A percentile compares a stretch with the other conserved stretches of the same genome.
Conservation (phyloP, 1,140 invertebrate species). For the Bombus sibiricus region DNA sequence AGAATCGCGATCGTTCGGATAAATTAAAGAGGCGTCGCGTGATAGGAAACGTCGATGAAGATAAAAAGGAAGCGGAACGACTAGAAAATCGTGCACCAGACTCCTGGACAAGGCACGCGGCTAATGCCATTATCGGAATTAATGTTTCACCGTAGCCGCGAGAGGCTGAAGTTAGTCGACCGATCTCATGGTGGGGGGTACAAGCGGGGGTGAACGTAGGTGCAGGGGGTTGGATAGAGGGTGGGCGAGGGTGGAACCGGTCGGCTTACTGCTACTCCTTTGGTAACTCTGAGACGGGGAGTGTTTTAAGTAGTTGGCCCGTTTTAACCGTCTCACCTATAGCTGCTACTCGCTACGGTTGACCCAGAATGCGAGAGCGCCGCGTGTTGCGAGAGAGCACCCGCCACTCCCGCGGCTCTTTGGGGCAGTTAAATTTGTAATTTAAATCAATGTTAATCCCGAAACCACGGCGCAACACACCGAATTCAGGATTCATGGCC, state of each 20-base stretch:
- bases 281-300: not conserved
- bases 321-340: constrained; percentile 58
- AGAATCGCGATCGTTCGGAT: not conserved
- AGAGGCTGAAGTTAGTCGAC: constrained; percentile 50
- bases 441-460: constrained; percentile 74
- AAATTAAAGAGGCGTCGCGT: constrained; percentile 6
- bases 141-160: constrained; percentile 50
- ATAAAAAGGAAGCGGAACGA: not conserved
- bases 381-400: constrained; percentile 41
- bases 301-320: constrained; percentile 61
- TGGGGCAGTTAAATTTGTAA: constrained; percentile 71
- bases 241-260: not conserved
- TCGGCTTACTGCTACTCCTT: constrained; percentile 33
- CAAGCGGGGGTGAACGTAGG: not conserved
- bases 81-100: constrained; percentile 6
- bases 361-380: constrained; percentile 61
- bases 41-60: constrained; percentile 7
- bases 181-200: constrained; percentile 29
- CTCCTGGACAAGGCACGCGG: constrained; percentile 15
- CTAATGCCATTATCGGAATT: constrained; percentile 66
- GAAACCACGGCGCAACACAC: constrained; percentile 53
- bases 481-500: constrained; percentile 62
- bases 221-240: not conserved
- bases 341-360: constrained; percentile 35
- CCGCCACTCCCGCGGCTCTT: constrained; percentile 30